Percentiles rank a stretch among this genome's conserved stretches.
Evolutionary conservation across 1,140 invertebrate species (phyloP).

Genomic region (Lineus longissimus): DNA sequence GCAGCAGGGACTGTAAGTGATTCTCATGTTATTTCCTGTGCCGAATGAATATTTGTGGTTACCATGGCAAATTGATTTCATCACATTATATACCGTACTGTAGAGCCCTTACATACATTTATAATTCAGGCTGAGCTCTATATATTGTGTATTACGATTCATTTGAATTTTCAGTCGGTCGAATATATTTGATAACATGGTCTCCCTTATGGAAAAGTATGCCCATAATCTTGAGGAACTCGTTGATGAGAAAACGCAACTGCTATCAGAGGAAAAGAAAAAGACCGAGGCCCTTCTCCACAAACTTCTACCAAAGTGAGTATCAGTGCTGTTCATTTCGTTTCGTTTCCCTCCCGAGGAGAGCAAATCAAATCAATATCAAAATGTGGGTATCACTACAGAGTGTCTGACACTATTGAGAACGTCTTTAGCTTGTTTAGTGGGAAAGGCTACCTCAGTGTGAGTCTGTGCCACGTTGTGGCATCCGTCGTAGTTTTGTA

Average conservation of each 20-base stretch:
- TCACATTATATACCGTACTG: not conserved
- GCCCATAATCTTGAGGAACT: slow-evolving; percentile 89
- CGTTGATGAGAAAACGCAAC: slow-evolving; percentile 82
- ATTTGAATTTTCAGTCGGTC: slow-evolving; percentile 66
- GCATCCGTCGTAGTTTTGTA: too few species aligned
- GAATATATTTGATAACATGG: slow-evolving; percentile 92
- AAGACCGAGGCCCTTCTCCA: slow-evolving; percentile 88
- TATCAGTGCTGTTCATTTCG: not conserved
- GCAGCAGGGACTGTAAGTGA: slow-evolving; percentile 32
- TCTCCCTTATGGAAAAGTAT: slow-evolving; percentile 92
- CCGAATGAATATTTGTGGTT: not conserved
- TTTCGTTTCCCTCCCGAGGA: not conserved
- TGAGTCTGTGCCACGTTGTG: too few species aligned
- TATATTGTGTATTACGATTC: too few species aligned
- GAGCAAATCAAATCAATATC: slow-evolving; percentile 7
- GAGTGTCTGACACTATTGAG: too few species aligned
- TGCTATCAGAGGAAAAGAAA: slow-evolving; percentile 86
- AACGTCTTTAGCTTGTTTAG: too few species aligned
- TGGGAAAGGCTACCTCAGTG: too few species aligned
- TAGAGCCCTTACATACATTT: not conserved
- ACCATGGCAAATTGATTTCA: not conserved
- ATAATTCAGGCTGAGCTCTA: too few species aligned
- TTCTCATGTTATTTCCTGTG: not conserved
- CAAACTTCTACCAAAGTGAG: slow-evolving; percentile 83
- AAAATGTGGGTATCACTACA: too few species aligned